A percentile compares a stretch with the other conserved stretches of the same genome.
phyloP scores from a whole-genome alignment of 2,113 vertebrate genomes.

The Bos javanicus region DNA sequence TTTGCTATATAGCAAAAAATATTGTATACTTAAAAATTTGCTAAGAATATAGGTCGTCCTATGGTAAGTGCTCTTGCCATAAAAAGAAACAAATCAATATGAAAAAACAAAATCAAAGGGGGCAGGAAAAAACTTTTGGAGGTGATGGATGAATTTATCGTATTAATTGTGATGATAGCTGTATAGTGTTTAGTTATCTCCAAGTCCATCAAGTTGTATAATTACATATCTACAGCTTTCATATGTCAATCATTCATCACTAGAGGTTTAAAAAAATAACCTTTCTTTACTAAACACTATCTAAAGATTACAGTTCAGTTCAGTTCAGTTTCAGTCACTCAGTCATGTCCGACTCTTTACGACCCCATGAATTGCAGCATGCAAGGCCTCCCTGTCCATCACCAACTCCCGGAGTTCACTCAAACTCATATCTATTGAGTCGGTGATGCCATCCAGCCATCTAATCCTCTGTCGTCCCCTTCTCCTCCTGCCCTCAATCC shows the following conservation, averaged over 20 bases:
- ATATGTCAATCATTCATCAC: background rate
- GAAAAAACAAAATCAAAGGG: background rate
- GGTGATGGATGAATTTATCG: background rate
- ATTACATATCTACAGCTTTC: background rate
- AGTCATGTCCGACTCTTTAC: no score
- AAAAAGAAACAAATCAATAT: background rate
- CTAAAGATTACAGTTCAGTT: background rate
- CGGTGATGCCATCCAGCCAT: no score
- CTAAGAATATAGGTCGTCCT: background rate
- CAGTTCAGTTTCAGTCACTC: no score
- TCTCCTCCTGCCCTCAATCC: no score
- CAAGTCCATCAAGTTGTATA: background rate
- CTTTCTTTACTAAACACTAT: background rate
- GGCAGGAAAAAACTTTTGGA: background rate
- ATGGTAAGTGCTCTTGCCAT: background rate
- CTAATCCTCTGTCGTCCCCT: no score
- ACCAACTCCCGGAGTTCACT: no score
- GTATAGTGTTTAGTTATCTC: background rate
- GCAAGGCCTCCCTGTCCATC: no score
- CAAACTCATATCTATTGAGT: no score
- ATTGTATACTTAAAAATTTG: background rate
- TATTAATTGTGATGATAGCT: background rate
- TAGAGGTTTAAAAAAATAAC: background rate
- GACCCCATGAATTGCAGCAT: rapidly evolving
- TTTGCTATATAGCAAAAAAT: background rate